Percentiles rank a stretch among this genome's conserved stretches.
These are phyloP conservation scores for Hymenochirus boettgeri DNA, from an alignment of 2,113 vertebrate genomes.

Conservation along the genomic window DNA sequence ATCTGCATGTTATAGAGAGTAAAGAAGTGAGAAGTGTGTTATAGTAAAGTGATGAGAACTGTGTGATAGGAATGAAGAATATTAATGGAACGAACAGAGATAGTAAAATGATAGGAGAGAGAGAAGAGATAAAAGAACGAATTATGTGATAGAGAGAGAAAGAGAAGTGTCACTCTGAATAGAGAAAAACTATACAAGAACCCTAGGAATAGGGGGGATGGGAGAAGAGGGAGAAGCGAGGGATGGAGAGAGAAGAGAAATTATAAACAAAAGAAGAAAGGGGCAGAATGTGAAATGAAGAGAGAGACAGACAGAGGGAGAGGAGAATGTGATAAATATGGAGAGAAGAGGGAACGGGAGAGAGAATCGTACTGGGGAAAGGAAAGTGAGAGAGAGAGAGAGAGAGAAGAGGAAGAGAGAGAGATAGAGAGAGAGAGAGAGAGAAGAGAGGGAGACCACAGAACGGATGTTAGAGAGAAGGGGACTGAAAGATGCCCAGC, in stretches of 20 bases:
- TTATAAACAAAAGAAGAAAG: no score
- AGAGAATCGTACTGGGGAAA: neutral
- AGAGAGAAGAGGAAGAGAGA: slow-evolving; percentile 40
- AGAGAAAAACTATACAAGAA: no score
- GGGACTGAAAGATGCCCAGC: slow-evolving; percentile 63
- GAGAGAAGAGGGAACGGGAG: slow-evolving; percentile 1
- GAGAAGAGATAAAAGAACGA: neutral
- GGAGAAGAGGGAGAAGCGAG: no score
- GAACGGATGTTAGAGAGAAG: slow-evolving; percentile 64
- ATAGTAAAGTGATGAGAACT: no score
- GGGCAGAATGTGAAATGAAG: no score
- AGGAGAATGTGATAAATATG: neutral
- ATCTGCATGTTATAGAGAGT: no score
- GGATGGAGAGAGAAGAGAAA: neutral
- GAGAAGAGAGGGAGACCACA: slow-evolving; percentile 51
- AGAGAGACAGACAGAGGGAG: neutral
- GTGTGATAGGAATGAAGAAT: no score
- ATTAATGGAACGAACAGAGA: neutral
- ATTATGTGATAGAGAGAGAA: neutral
- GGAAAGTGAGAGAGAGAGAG: neutral
- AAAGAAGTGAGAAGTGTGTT: no score
- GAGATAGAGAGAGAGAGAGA: slow-evolving; percentile 33
- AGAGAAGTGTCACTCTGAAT: no score
- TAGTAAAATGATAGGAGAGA: neutral
- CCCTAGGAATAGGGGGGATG: no score